These are phyloP conservation scores for Taxidea taxus DNA, from an alignment of 2,113 vertebrate species.

Conservation along the genomic window DNA sequence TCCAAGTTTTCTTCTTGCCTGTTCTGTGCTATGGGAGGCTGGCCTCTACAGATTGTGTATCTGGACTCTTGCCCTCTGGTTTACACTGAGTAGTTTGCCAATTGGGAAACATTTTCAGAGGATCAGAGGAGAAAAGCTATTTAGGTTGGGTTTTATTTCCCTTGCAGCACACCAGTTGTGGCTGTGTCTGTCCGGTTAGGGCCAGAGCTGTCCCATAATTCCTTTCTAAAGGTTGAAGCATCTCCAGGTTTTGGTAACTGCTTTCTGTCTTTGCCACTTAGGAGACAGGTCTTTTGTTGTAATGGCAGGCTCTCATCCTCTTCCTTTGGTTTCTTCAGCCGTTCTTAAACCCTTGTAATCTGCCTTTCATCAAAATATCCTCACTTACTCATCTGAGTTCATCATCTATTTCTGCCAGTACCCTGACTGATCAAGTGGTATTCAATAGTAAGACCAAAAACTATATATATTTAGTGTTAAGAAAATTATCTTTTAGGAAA, in stretches of 20 bases:
- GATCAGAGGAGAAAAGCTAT: neutral
- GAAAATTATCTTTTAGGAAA: neutral
- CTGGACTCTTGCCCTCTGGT: neutral
- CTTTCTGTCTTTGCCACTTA: neutral
- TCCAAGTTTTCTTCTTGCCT: neutral
- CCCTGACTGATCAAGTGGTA: neutral
- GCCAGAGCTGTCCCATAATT: neutral
- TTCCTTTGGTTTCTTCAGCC: neutral
- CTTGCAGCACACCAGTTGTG: fast-evolving
- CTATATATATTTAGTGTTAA: neutral
- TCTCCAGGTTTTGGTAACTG: neutral
- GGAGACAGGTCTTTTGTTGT: neutral
- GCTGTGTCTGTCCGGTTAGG: neutral
- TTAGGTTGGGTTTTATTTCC: neutral
- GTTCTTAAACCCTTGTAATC: neutral
- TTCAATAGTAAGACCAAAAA: neutral
- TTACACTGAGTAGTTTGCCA: neutral
- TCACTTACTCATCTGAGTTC: neutral
- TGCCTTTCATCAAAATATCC: neutral
- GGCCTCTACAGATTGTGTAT: neutral
- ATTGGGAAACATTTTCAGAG: neutral
- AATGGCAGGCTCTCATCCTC: neutral
- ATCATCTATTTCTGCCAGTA: neutral
- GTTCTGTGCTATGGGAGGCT: neutral
- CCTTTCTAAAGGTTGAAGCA: neutral